phyloP scores from a whole-genome alignment of 2,113 vertebrate species.

The rabbit (Oryctolagus cuniculus) region mOryCun1.1 NC_091442.1:1830001-1830500 shows the following conservation, averaged over 20 bases:
- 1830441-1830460: background rate
- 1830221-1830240: background rate
- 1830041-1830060: background rate
- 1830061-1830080: conserved; percentile 35
- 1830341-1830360: background rate
- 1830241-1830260: background rate
- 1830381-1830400: background rate
- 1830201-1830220: background rate
- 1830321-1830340: background rate
- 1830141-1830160: background rate
- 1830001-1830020: conserved; percentile 20
- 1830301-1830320: background rate
- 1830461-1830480: background rate
- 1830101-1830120: background rate
- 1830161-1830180: background rate
- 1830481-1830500: background rate
- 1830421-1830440: background rate
- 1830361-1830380: background rate
- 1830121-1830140: accelerated
- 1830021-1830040: background rate
- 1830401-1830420: background rate
- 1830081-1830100: background rate
- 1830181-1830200: background rate
- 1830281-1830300: background rate
- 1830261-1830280: background rate